Evolutionary conservation across 2,113 vertebrate species (phyloP).

Genomic region (Mormyrus iriodes): DNA sequence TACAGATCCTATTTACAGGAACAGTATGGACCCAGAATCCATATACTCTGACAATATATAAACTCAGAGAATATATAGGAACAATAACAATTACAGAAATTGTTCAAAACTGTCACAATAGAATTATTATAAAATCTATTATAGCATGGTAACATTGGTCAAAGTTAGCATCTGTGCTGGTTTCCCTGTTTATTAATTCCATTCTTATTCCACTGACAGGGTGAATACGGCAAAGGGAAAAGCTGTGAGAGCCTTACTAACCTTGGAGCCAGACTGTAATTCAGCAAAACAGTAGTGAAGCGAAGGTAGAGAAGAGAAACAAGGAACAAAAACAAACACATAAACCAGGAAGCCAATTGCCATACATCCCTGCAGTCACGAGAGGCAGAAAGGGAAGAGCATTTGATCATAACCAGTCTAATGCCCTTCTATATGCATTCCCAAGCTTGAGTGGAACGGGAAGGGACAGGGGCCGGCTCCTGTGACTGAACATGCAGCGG

Average conservation of each 20-base stretch:
- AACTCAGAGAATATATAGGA: background rate
- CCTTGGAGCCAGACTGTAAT: conserved; percentile 21
- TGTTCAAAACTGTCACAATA: too few relatives aligned
- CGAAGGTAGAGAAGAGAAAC: background rate
- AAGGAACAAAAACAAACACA: background rate
- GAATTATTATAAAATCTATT: background rate
- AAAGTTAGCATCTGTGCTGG: too few relatives aligned
- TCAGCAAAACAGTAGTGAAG: background rate
- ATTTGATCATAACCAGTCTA: background rate
- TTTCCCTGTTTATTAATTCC: background rate
- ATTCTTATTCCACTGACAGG: background rate
- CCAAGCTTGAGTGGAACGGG: conserved; percentile 12
- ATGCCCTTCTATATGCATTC: conserved; percentile 12
- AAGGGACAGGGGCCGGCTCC: background rate
- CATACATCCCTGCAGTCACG: background rate
- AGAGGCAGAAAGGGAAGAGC: background rate
- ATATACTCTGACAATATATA: background rate
- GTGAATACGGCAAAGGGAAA: background rate
- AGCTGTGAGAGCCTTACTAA: background rate
- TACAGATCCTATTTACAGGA: background rate
- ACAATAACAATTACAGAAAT: background rate
- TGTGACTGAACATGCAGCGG: background rate
- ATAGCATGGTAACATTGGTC: background rate
- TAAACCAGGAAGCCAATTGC: background rate
- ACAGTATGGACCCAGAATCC: background rate